Percentiles rank a stretch among this genome's conserved stretches.
These are phyloP conservation scores for Drosophila diplacantha DNA, from an alignment of 2,888 invertebrate species.

Conservation along the genomic window DNA sequence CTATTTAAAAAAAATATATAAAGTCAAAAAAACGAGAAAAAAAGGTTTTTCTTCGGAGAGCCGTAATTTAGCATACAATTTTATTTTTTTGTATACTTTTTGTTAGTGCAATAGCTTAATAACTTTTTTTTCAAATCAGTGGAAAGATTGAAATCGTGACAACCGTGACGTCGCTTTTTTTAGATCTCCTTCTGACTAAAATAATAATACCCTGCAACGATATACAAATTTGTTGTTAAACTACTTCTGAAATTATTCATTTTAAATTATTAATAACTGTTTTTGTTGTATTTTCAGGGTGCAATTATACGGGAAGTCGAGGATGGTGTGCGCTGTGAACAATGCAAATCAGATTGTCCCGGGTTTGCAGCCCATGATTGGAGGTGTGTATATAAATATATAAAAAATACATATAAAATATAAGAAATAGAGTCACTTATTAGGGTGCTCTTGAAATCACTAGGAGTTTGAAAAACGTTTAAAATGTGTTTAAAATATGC, in stretches of 20 bases:
- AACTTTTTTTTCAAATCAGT: too few relatives aligned
- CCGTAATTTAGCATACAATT: too few relatives aligned
- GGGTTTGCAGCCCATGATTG: slow-evolving; percentile 91
- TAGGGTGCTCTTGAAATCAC: background rate
- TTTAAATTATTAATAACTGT: background rate
- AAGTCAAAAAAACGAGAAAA: too few relatives aligned
- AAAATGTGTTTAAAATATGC: background rate
- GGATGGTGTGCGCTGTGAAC: slow-evolving; percentile 88
- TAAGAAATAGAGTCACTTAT: background rate
- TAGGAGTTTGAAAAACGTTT: background rate
- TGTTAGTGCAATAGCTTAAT: too few relatives aligned
- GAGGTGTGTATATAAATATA: slow-evolving; percentile 84
- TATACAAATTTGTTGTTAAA: too few relatives aligned
- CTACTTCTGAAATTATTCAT: background rate
- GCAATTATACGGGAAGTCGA: slow-evolving; percentile 92
- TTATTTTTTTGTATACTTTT: too few relatives aligned
- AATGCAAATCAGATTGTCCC: slow-evolving; percentile 88
- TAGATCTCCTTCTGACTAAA: too few relatives aligned
- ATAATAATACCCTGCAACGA: too few relatives aligned
- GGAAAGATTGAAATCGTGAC: too few relatives aligned
- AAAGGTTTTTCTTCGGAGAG: too few relatives aligned
- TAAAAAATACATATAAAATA: background rate
- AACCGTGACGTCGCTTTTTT: too few relatives aligned
- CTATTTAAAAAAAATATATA: too few relatives aligned
- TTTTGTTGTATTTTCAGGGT: slow-evolving; percentile 82